Percentiles rank a stretch among this genome's conserved stretches.
These are phyloP conservation scores for Benitochromis conjunctus DNA, from an alignment of 2,113 vertebrate genomes.

Conservation along the genomic window DNA sequence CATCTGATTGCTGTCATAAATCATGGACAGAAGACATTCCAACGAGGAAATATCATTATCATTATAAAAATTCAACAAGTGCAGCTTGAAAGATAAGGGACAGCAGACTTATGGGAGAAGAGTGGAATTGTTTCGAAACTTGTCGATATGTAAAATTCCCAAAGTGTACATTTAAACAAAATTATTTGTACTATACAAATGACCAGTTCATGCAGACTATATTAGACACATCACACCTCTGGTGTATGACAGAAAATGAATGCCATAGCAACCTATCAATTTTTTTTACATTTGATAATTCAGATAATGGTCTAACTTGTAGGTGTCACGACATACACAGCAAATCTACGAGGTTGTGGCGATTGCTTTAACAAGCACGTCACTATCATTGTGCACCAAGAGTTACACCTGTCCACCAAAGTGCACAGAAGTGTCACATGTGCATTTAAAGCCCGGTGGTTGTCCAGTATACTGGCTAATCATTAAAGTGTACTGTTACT, in stretches of 20 bases:
- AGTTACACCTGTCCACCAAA: neutral
- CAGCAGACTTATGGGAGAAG: neutral
- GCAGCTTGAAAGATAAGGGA: neutral
- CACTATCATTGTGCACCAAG: neutral
- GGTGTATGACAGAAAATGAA: fast-evolving
- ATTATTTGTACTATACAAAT: neutral
- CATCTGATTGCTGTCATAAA: neutral
- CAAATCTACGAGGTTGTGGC: neutral
- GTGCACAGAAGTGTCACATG: fast-evolving
- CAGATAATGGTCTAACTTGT: neutral
- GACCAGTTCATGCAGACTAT: fast-evolving
- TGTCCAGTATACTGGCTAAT: neutral
- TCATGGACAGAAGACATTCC: neutral
- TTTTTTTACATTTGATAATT: neutral
- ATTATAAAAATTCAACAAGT: neutral
- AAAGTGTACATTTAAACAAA: neutral
- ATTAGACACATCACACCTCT: neutral
- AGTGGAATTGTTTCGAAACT: fast-evolving
- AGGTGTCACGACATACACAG: neutral
- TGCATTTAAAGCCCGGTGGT: too few relatives aligned
- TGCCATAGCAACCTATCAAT: neutral
- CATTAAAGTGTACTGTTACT: neutral
- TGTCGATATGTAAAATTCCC: neutral
- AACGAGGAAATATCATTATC: neutral
- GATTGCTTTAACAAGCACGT: neutral